Evolutionary conservation across 2,888 invertebrate species (phyloP), one percentile per base, ranked within the genome.

Genomic region (Chloromyia formosa): DNA sequence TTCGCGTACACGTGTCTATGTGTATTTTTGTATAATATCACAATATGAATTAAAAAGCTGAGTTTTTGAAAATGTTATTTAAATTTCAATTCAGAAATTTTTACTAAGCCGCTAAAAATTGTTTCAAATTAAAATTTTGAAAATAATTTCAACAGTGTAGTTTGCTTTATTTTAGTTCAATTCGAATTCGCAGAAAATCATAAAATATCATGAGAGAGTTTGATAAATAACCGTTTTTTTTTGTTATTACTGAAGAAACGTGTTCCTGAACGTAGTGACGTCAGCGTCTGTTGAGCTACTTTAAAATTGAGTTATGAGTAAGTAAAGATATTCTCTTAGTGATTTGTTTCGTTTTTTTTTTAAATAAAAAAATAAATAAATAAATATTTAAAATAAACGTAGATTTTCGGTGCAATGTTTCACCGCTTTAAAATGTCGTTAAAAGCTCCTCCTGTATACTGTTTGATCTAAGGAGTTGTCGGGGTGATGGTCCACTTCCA

Each of bases 371-470:
- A 35, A 35, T 35, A 35, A 35, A 35, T 35, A 35, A 35, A 35
- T 35, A 35, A 35, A 35, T 35, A 35, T 35, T 35, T 35, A 4
- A 35, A 35, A 35, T 35, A 35, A 35, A 35, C 27, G 27, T 35
- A 35, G 27, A 35, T 49, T 49, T 49, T 3, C 4, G 3, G 49
- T n/a, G 14, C 2, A 60, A 23, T 54, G 23, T 53, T 69, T 69
- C 23, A 16, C 7, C n/a, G 20, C 12, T 18, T 78, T 78, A 80
- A 76, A 80, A 80, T 68, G 81, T 79, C 20, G 90, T 90, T 80
- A 90, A 88, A 80, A 94, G 88, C 85, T 94, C 94, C 82, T 94
- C 94, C 84, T 93, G 92, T 86, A 94, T 92, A 88, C 93, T 94
- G 86, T 92, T 93, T 77, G 94, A 94, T 83, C 94, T 87, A 79